phyloP scores from a whole-genome alignment of 2,113 vertebrate genomes.

The Hystrix cristata region DNA sequence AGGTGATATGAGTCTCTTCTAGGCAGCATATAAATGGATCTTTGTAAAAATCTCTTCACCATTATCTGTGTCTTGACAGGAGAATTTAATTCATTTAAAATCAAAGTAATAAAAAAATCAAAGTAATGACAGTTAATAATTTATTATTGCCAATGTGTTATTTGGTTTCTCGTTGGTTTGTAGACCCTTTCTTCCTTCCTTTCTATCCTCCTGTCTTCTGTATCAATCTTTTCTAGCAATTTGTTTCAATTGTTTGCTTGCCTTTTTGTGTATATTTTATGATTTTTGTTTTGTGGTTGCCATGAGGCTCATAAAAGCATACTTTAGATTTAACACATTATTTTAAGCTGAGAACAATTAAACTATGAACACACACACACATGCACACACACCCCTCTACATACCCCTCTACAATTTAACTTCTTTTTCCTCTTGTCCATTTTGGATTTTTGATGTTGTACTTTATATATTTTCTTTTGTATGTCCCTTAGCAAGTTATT shows the following conservation, averaged over 20 bases:
- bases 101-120: too few relatives aligned
- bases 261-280: background rate
- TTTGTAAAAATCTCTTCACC: background rate
- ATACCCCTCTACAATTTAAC: background rate
- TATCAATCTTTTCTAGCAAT: background rate
- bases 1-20: background rate
- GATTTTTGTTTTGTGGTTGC: background rate
- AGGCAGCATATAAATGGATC: background rate
- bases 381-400: background rate
- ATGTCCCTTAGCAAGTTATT: background rate
- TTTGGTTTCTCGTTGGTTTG: background rate
- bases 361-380: background rate
- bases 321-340: background rate
- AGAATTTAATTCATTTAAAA: background rate
- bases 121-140: background rate
- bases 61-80: background rate
- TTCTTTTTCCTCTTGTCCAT: background rate
- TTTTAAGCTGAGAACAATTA: background rate
- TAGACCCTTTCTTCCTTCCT: background rate
- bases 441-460: background rate
- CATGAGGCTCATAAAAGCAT: background rate
- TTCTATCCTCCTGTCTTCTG: background rate
- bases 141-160: background rate
- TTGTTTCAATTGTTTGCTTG: background rate
- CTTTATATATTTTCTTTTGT: background rate